phyloP scores from a whole-genome alignment of 1,140 invertebrate species.

The Spodoptera frugiperda region DNA sequence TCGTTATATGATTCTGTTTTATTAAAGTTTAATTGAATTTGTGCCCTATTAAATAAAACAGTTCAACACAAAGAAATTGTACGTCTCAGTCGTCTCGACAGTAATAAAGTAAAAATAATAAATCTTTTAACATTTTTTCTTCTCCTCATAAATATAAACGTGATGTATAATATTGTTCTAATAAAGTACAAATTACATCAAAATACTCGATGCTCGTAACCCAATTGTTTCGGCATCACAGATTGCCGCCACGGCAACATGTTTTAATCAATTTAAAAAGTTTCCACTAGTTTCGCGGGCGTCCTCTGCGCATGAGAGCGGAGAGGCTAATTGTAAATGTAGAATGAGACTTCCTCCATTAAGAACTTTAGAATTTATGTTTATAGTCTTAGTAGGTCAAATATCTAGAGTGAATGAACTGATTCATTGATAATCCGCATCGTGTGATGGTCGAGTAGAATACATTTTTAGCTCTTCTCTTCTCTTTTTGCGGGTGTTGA shows the following conservation, averaged over 20 bases:
- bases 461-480: too few relatives aligned
- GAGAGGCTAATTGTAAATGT: not conserved
- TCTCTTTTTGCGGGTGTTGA: too few relatives aligned
- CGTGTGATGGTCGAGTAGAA: too few relatives aligned
- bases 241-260: constrained; percentile 2
- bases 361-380: constrained; percentile 5
- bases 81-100: too few relatives aligned
- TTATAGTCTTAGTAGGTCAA: not conserved
- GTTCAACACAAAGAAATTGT: too few relatives aligned
- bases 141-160: not conserved
- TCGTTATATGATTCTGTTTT: too few relatives aligned
- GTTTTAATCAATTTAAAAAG: constrained; percentile 25
- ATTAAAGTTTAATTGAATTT: too few relatives aligned
- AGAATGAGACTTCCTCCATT: not conserved
- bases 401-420: not conserved
- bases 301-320: not conserved
- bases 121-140: too few relatives aligned
- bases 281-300: not conserved
- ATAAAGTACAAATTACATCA: not conserved
- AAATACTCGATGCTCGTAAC: constrained; percentile 10
- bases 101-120: too few relatives aligned
- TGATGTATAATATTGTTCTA: not conserved
- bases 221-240: constrained; percentile 6
- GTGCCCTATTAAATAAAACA: too few relatives aligned
- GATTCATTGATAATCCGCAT: constrained; percentile 10